Base-by-base conservation (phyloP, 2,888 invertebrate genomes). In the Adelphocoris suturalis region DNA sequence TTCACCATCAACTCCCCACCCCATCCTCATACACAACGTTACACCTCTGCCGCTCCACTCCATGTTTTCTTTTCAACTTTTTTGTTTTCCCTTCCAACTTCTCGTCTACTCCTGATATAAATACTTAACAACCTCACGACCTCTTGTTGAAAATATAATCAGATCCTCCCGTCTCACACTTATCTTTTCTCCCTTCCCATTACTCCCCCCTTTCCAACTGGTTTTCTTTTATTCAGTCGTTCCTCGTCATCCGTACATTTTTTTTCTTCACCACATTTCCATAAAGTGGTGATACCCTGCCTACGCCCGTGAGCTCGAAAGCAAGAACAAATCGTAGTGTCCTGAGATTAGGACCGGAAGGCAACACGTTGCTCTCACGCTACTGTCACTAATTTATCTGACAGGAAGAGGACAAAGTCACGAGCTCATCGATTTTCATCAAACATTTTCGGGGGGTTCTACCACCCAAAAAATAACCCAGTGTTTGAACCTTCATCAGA, bases 71-170 rank as follows among this genome's bases (percentile, higher is more conserved):
- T 68, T 68, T 19, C 68, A 23, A 27, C 68, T 27, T 68, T 68
- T 68, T 68, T 68, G 61, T 68, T 23, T 68, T 68, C 23, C 12
- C 5, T 52, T 16, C 68, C 27, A 27, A 23, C 68, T 68, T 11
- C 23, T 68, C 19, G n/a, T 68, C 23, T 57, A 57, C 57, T n/a
- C 14, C 16, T 16, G 16, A n/a, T 68, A 68, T 68, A 68, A 68
- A 68, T 68, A 68, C 68, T 11, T 23, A 23, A 68, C 27, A 19
- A 68, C 23, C 68, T 68, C 68, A 68, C 68, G 68, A 68, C 68
- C 68, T 13, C 68, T 23, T 68, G 68, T 68, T 68, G 68, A 68
- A 68, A 68, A 68, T 68, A 68, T 68, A 68, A 68, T 68, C 68
- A 68, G 9, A 68, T 68, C 23, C 27, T 61, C 68, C 23, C 12